Evolutionary conservation across 2,797 vertebrate species (phyloP), one percentile per base, ranked within the genome.

Genomic region (Pangasius macronema): DNA sequence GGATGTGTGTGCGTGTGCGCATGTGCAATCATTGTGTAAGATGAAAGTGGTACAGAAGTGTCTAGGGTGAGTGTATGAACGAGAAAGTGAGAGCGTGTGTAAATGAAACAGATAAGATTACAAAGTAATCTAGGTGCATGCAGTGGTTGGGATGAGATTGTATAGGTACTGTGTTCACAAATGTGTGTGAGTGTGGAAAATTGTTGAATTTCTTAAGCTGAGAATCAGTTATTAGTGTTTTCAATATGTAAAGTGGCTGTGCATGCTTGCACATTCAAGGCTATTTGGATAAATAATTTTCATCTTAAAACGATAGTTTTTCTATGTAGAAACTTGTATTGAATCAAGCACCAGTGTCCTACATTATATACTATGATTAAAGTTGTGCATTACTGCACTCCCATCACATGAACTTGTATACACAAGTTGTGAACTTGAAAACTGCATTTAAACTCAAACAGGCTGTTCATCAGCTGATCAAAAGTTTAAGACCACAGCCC

Each of bases 1-100:
- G 11, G 16, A 24, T 49, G 42, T 76, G 13, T 82, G 51, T 90
- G 80, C 53, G 73, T 67, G 42, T 33, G 70, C 11, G 59, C 27
- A 42, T 86, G 79, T 42, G 80, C 46, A n/a, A 82, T 65, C 59
- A 53, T 53, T 82, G 20, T 85, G 36, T 76, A 76, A 53, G 85
- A 87, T 67, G 73, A 86, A 85, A 81, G 84, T 63, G 49, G 75
- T 85, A 46, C 83, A 80, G 86, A 79, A 89, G 83, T 84, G 80
- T 88, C 77, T 73, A 36, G 51, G 20, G 13, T 85, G 68, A 30
- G 39, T 46, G 77, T 53, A 61, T 63, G 63, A 79, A 75, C 61
- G 77, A 82, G 81, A 68, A 16, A 59, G 86, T 76, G 88, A 63
- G 75, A 83, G 72, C 83, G 85, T 39, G 72, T 57, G 68, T 83